A percentile compares a stretch with the other conserved stretches of the same genome.
phyloP scores from a whole-genome alignment of 1,140 invertebrate genomes.

The Dendrolimus punctatus region DNA sequence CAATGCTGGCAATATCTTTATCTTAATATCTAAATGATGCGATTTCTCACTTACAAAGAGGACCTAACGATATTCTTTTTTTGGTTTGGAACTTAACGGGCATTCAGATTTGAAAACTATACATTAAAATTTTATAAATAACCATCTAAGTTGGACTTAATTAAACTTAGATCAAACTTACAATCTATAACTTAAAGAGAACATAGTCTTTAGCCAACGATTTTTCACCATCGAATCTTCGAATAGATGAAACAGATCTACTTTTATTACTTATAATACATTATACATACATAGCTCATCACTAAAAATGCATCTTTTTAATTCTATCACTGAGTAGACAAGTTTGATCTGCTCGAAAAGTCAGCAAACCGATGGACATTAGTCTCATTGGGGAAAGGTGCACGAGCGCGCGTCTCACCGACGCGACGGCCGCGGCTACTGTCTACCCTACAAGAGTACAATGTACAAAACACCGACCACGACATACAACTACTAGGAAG shows the following conservation, averaged over 20 bases:
- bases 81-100: constrained; percentile 61
- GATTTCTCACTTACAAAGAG: constrained; percentile 44
- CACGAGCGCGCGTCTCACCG: constrained; percentile 15
- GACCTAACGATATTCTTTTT: constrained; percentile 36
- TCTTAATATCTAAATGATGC: constrained; percentile 24
- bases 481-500: constrained; percentile 62
- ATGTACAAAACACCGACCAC: constrained; percentile 32
- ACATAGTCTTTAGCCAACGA: constrained; percentile 68
- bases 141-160: constrained; percentile 62
- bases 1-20: constrained; percentile 20
- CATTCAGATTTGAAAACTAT: constrained; percentile 61
- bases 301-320: constrained; percentile 69
- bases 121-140: constrained; percentile 63
- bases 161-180: constrained; percentile 57
- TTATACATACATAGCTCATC: constrained; percentile 61
- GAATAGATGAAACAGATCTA: constrained; percentile 72
- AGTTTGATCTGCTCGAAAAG: constrained; percentile 69
- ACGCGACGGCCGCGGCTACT: constrained; percentile 16
- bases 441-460: constrained; percentile 27
- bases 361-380: constrained; percentile 51
- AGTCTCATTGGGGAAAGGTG: constrained; percentile 40
- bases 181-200: constrained; percentile 38
- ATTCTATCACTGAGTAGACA: constrained; percentile 67
- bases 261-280: constrained; percentile 57
- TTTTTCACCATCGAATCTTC: constrained; percentile 63